Base-by-base conservation (phyloP, 2,888 invertebrate species). In the Ennomos erosarius region DNA sequence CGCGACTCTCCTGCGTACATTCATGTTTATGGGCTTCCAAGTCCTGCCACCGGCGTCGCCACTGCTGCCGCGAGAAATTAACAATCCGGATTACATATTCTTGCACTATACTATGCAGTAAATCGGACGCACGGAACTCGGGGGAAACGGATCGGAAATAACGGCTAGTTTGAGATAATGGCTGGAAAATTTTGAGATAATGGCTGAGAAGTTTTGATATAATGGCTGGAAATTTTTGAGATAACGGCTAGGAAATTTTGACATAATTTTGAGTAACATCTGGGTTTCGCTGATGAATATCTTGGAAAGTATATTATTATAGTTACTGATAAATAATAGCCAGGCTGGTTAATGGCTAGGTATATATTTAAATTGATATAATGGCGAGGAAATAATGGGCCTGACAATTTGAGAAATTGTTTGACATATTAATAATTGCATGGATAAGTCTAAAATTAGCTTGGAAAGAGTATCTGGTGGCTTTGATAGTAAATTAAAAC, bases 1-100 rank as follows among this genome's bases (percentile, higher is more conserved):
- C 90, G 96, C 96, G 52, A 95, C 96, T 71, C 93, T 99, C 76
- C 95, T 99, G 68, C 96, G 98, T 74, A 98, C 98, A 37, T 99
- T 99, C 95, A 98, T 98, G 96, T 98, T 98, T 92, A 95, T 99
- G 93, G 99, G 99, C 62, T 99, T 99, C 93, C 95, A 95, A 69
- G 95, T 97, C 63, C 93, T 99, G 78, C 95, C 97, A 42, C 97
- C 98, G 44, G 96, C 95, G 71, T 96, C 98, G 67, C 94, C 85
- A 0, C 65, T 81, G 0, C 80, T 87, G 73, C 84, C 86, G 43
- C 76, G 76, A 11, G 85, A 84, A 93, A 95, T 88, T 85, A 94
- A 77, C 93, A 94, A 92, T 79, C 92, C 82, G 59, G 93, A 94
- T 70, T 93, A 94, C 77, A 92, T 94, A 67, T 90, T 91, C 81